These are phyloP conservation scores for Chlorops oryzae DNA, from an alignment of 1,140 invertebrate genomes.

Conservation along the genomic window DNA sequence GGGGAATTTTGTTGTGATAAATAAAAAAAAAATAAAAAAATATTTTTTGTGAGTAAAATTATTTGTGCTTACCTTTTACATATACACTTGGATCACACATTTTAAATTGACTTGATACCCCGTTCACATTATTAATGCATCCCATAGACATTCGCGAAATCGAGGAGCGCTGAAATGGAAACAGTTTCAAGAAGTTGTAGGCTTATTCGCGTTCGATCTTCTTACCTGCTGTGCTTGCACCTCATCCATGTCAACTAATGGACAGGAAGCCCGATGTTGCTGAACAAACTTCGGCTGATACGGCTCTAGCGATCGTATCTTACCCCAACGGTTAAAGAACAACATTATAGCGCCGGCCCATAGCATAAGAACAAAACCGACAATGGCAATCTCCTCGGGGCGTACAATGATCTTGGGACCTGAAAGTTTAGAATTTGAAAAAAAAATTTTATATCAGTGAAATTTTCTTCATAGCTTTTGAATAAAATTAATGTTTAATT, in stretches of 20 bases:
- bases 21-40: too few relatives aligned
- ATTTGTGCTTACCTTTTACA: constrained; percentile 44
- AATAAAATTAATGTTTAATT: too few relatives aligned
- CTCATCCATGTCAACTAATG: constrained; percentile 54
- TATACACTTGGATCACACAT: constrained; percentile 44
- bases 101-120: constrained; percentile 45
- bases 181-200: not conserved
- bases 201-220: not conserved
- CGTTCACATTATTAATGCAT: constrained; percentile 41
- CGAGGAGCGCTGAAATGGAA: constrained; percentile 31
- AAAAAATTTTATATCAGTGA: too few relatives aligned
- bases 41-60: too few relatives aligned
- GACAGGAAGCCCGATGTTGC: constrained; percentile 64
- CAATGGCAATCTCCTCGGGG: constrained; percentile 79
- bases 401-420: constrained; percentile 60
- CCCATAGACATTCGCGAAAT: constrained; percentile 47
- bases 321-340: constrained; percentile 88
- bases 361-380: constrained; percentile 74
- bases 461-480: too few relatives aligned
- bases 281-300: constrained; percentile 86
- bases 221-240: constrained; percentile 39
- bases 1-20: too few relatives aligned
- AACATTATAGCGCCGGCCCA: constrained; percentile 83
- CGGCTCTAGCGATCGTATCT: constrained; percentile 85
- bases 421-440: constrained; percentile 17